Conservation (phyloP, 2,113 vertebrate genomes). For the Megalops atlanticus region DNA sequence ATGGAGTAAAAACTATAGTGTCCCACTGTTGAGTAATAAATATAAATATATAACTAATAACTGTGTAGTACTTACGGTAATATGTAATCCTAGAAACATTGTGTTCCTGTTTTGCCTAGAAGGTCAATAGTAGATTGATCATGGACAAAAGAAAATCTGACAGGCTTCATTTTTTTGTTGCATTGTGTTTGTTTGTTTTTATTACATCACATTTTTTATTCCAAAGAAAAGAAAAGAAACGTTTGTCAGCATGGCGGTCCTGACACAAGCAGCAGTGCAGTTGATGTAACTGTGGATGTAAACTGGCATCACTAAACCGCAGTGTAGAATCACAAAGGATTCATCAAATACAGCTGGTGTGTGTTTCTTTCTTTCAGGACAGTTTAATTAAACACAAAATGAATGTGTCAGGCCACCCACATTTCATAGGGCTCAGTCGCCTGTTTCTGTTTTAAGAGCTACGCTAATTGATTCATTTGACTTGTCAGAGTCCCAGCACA, state of each 20-base stretch:
- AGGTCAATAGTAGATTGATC: too few relatives aligned
- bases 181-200: too few relatives aligned
- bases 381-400: conserved; percentile 26
- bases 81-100: too few relatives aligned
- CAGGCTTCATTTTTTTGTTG: too few relatives aligned
- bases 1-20: too few relatives aligned
- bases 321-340: conserved; percentile 10
- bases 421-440: background rate
- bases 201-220: too few relatives aligned
- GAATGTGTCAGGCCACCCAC: conserved; percentile 3
- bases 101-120: too few relatives aligned
- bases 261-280: background rate
- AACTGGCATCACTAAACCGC: background rate
- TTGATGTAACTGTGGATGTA: background rate
- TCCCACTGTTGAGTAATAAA: too few relatives aligned
- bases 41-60: too few relatives aligned
- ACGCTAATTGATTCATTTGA: conserved; percentile 7
- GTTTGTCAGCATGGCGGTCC: background rate
- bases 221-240: too few relatives aligned
- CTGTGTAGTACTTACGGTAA: too few relatives aligned
- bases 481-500: conserved; percentile 1
- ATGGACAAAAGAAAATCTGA: too few relatives aligned
- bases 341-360: conserved; percentile 17
- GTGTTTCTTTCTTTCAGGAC: conserved; percentile 6
- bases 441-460: conserved; percentile 17